Evolutionary conservation across 2,888 invertebrate species (phyloP), one percentile per base, ranked within the genome.

Genomic region (Ophion slaviceki): DNA sequence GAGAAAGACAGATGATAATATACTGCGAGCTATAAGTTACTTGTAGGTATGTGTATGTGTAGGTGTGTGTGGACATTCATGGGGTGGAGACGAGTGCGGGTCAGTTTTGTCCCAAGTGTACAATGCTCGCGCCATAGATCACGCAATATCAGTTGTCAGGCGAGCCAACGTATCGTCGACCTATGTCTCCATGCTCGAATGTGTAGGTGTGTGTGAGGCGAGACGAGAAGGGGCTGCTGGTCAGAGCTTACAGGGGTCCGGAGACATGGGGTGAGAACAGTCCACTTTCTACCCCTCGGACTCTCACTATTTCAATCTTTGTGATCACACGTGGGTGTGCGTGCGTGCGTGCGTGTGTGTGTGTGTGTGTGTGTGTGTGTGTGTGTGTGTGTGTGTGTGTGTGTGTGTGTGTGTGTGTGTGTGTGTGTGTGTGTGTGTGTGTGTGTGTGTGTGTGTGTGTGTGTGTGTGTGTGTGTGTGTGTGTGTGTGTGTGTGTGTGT

Each of bases 61-160:
- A 2, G 24, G 14, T 45, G 36, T 62, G 74, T 17, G 74, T 64
- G 47, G 47, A 47, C 47, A 45, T 47, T 8, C 66, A 36, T 57
- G 77, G 77, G 70, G 81, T 79, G 76, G 62, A 59, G 84, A 64
- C 32, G 61, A 86, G 87, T 78, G 84, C 88, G 90, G 91, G 92
- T 91, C 93, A 93, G 91, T 93, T 92, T 90, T 92, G 92, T 94
- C 93, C 93, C 93, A 92, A 91, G 93, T 91, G 93, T 92, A 92
- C 93, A 93, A 93, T 93, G 93, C 92, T 91, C 91, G 90, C 90
- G 92, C 92, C 92, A 93, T 93, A 93, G 93, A 93, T 93, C 93
- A 93, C 92, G 93, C 93, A 93, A 93, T 93, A 93, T 93, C 93
- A 93, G 92, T 92, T 92, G 92, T 92, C 92, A 92, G 90, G 88